Percentiles rank a stretch among this genome's conserved stretches.
Evolutionary conservation across 2,888 invertebrate genomes (phyloP).

Genomic region (Lithophane leautieri): DNA sequence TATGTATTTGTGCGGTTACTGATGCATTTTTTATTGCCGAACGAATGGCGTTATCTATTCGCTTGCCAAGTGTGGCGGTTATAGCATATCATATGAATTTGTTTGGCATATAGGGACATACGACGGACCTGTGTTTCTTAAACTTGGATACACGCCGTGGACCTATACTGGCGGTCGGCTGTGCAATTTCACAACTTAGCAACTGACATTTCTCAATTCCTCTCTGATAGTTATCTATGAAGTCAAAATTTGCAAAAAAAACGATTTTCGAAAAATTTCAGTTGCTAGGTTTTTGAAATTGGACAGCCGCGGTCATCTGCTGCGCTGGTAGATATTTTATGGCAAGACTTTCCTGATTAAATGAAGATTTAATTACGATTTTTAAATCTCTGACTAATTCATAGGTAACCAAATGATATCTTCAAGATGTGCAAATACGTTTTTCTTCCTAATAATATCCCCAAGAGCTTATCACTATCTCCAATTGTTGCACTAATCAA

Average conservation of each 20-base stretch:
- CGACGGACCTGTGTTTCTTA: neutral
- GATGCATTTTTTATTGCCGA: slow-evolving; percentile 34
- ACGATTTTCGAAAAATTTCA: too few relatives aligned
- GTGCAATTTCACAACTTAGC: too few relatives aligned
- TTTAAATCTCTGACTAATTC: neutral
- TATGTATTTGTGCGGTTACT: slow-evolving; percentile 40
- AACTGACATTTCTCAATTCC: too few relatives aligned
- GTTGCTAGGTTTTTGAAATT: too few relatives aligned
- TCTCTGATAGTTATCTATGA: too few relatives aligned
- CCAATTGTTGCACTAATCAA: neutral
- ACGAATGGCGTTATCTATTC: slow-evolving; percentile 19
- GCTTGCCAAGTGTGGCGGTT: slow-evolving; percentile 19
- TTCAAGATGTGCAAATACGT: neutral
- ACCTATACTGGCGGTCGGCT: neutral
- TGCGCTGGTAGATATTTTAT: too few relatives aligned
- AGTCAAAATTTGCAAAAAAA: too few relatives aligned
- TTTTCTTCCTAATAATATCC: neutral
- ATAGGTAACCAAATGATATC: neutral
- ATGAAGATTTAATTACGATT: neutral
- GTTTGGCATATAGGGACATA: neutral
- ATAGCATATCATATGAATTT: neutral
- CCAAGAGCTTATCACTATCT: too few relatives aligned
- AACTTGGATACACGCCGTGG: too few relatives aligned
- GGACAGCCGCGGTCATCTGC: too few relatives aligned
- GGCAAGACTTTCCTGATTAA: neutral